A percentile compares a stretch with the other conserved stretches of the same genome.
phyloP scores from a whole-genome alignment of 2,888 invertebrate species.

The Himalopsyche japonica region DNA sequence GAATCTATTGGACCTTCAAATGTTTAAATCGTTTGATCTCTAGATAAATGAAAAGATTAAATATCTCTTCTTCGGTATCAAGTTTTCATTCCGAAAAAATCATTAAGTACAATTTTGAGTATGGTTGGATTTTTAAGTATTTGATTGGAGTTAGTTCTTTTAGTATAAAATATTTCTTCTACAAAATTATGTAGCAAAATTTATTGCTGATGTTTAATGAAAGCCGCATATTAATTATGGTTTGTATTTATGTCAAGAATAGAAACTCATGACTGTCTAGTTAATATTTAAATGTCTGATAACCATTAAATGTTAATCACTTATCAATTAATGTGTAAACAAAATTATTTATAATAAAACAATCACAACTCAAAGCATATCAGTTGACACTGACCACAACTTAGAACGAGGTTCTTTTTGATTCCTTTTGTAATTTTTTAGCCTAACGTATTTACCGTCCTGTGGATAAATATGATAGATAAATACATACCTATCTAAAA shows the following conservation, averaged over 20 bases:
- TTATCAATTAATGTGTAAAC: neutral
- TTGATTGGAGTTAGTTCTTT: neutral
- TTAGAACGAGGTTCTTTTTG: neutral
- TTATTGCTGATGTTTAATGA: neutral
- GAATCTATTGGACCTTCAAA: too few relatives aligned
- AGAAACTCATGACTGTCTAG: neutral
- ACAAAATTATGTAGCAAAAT: neutral
- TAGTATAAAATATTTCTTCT: neutral
- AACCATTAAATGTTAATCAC: neutral
- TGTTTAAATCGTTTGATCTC: too few relatives aligned
- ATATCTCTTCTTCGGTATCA: too few relatives aligned
- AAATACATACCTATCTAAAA: constrained; percentile 12
- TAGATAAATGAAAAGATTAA: too few relatives aligned
- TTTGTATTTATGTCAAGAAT: neutral
- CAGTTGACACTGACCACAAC: neutral
- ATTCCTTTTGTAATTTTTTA: constrained; percentile 26
- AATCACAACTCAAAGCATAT: neutral
- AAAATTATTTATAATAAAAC: neutral
- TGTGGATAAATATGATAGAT: constrained; percentile 17
- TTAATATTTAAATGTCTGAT: neutral
- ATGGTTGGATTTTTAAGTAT: neutral
- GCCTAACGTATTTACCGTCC: constrained; percentile 37
- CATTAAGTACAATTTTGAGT: too few relatives aligned
- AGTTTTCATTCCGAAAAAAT: too few relatives aligned
- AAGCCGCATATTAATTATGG: neutral